Percentiles rank a stretch among this genome's conserved stretches.
Evolutionary conservation across 2,888 invertebrate species (phyloP).

Genomic region (Acleris cristana): DNA sequence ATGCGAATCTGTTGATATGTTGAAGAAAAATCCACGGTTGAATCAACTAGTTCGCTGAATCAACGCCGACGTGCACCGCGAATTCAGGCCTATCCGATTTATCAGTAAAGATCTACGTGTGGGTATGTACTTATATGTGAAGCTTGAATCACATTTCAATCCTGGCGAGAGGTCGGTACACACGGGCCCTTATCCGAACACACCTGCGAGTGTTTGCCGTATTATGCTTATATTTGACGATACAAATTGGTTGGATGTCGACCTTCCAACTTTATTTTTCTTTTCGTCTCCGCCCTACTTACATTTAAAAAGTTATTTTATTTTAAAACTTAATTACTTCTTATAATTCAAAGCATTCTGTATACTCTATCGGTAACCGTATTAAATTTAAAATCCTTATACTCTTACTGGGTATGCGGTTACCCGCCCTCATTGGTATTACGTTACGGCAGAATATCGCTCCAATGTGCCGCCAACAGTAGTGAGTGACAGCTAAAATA

Average conservation of each 20-base stretch:
- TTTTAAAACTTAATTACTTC: not conserved
- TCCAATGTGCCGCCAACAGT: too few relatives aligned
- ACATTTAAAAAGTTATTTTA: conserved; percentile 1
- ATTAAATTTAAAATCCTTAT: too few relatives aligned
- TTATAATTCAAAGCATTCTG: not conserved
- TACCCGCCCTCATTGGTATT: too few relatives aligned
- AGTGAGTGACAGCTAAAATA: too few relatives aligned
- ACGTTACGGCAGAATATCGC: too few relatives aligned
- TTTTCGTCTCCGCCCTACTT: conserved; percentile 7
- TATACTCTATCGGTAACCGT: too few relatives aligned
- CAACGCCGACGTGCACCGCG: not conserved
- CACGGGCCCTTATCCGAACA: conserved; percentile 44
- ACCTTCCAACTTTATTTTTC: conserved; percentile 42
- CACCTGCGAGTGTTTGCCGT: conserved; percentile 54
- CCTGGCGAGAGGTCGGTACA: conserved; percentile 48
- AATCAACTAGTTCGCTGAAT: too few relatives aligned
- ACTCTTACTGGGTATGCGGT: too few relatives aligned
- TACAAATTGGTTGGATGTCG: conserved; percentile 49
- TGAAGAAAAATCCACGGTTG: too few relatives aligned
- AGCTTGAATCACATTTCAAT: conserved; percentile 42
- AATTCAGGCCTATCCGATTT: conserved; percentile 32
- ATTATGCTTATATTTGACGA: conserved; percentile 49
- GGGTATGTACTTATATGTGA: conserved; percentile 11
- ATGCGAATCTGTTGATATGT: too few relatives aligned
- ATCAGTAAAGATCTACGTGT: conserved; percentile 34